A percentile compares a stretch with the other conserved stretches of the same genome.
These are phyloP conservation scores for Epinotia nisella DNA, from an alignment of 2,888 invertebrate species.

Conservation along the genomic window DNA sequence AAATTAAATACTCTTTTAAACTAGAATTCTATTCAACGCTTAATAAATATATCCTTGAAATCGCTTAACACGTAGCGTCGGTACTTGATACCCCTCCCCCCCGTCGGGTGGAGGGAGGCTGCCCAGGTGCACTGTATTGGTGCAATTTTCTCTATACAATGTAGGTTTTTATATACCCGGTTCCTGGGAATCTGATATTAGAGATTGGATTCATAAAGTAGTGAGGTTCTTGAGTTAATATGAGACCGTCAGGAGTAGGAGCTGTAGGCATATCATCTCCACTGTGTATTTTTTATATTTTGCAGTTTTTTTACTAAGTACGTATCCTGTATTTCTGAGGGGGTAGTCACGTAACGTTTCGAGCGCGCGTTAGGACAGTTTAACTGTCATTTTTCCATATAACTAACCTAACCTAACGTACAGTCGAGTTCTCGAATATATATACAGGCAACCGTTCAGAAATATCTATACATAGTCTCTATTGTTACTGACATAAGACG, in stretches of 20 bases:
- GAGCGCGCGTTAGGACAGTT: too few species aligned
- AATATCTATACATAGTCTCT: too few species aligned
- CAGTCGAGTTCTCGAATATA: too few species aligned
- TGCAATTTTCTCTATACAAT: conserved; percentile 68
- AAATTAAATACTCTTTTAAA: conserved; percentile 31
- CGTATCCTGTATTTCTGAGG: too few species aligned
- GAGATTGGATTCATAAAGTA: conserved; percentile 26
- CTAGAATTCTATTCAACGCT: conserved; percentile 37
- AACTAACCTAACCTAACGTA: too few species aligned
- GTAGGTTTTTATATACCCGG: conserved; percentile 38
- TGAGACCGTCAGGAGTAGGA: neutral
- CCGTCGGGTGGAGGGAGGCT: conserved; percentile 43
- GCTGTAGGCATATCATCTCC: neutral
- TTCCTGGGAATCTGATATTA: conserved; percentile 25
- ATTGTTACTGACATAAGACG: too few species aligned
- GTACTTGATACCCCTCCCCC: conserved; percentile 36
- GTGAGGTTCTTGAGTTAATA: conserved; percentile 5
- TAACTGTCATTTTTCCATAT: too few species aligned
- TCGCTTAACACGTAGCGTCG: conserved; percentile 41
- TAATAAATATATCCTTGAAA: conserved; percentile 42
- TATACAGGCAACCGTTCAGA: too few species aligned
- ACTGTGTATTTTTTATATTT: neutral
- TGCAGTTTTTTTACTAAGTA: too few species aligned
- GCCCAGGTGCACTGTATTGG: conserved; percentile 74
- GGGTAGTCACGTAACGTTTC: too few species aligned